A percentile compares a stretch with the other conserved stretches of the same genome.
phyloP scores from a whole-genome alignment of 2,888 invertebrate genomes.

The Teleiodes luculella region DNA sequence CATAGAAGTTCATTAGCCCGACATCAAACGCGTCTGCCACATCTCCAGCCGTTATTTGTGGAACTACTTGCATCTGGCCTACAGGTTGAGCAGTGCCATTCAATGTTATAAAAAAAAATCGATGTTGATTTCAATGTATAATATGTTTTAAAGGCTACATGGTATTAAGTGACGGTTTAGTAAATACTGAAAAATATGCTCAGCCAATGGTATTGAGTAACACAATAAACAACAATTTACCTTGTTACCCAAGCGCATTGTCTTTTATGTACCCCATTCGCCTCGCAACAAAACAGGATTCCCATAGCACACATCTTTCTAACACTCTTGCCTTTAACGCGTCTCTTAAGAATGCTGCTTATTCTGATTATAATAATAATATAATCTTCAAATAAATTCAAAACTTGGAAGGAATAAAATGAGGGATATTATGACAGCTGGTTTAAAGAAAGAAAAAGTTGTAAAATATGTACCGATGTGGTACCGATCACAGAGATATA shows the following conservation, averaged over 20 bases:
- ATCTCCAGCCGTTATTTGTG: constrained; percentile 8
- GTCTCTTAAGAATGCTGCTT: too few relatives aligned
- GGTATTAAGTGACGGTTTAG: too few relatives aligned
- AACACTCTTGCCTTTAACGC: neutral
- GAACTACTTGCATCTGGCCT: constrained; percentile 1
- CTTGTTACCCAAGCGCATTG: neutral
- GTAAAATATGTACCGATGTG: too few relatives aligned
- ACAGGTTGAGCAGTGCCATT: constrained; percentile 11
- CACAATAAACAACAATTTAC: neutral
- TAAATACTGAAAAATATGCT: too few relatives aligned
- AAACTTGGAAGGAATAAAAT: too few relatives aligned
- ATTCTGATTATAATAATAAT: too few relatives aligned
- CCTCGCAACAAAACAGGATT: neutral
- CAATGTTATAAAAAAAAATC: neutral
- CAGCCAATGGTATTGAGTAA: too few relatives aligned
- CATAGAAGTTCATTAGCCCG: constrained; percentile 22
- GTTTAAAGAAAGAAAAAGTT: too few relatives aligned
- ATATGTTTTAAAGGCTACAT: too few relatives aligned
- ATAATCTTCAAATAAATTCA: too few relatives aligned
- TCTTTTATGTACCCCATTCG: neutral
- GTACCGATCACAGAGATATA: too few relatives aligned
- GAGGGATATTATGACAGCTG: too few relatives aligned
- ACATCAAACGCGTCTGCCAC: constrained; percentile 24
- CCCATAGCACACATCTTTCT: neutral
- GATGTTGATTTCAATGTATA: neutral